A percentile compares a stretch with the other conserved stretches of the same genome.
Evolutionary conservation across 1,140 invertebrate genomes (phyloP).

Genomic region (Druon quercuslanigerum): DNA sequence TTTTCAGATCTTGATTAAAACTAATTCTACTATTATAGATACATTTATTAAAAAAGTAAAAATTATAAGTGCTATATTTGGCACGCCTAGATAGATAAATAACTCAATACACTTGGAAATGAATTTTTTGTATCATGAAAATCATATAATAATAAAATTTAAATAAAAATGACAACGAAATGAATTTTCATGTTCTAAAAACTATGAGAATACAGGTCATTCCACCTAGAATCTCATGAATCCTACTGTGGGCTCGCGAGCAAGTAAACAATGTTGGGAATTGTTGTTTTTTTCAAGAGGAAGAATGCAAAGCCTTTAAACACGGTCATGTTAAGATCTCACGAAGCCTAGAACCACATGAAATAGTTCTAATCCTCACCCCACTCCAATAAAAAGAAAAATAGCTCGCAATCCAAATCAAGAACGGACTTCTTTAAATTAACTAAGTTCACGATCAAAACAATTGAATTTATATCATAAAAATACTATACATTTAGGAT

Average conservation of each 20-base stretch:
- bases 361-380: constrained; percentile 7
- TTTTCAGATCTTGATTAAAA: no score
- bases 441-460: background rate
- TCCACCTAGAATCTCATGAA: constrained; percentile 10
- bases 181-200: background rate
- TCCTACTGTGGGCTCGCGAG: constrained; percentile 17
- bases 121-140: background rate
- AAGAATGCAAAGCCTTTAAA: constrained; percentile 23
- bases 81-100: no score
- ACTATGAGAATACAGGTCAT: constrained; percentile 16
- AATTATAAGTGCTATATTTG: no score
- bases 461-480: background rate
- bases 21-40: no score
- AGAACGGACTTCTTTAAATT: constrained; percentile 3
- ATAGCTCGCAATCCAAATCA: background rate
- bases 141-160: background rate
- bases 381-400: constrained; percentile 8
- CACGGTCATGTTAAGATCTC: constrained; percentile 22
- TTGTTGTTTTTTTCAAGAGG: constrained; percentile 19
- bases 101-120: no score
- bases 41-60: no score
- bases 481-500: no score
- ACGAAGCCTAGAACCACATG: constrained; percentile 9
- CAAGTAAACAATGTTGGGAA: constrained; percentile 29
- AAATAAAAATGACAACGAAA: background rate